Evolutionary conservation across 2,113 vertebrate genomes (phyloP).

Genomic region (Macrotis lagotis): DNA sequence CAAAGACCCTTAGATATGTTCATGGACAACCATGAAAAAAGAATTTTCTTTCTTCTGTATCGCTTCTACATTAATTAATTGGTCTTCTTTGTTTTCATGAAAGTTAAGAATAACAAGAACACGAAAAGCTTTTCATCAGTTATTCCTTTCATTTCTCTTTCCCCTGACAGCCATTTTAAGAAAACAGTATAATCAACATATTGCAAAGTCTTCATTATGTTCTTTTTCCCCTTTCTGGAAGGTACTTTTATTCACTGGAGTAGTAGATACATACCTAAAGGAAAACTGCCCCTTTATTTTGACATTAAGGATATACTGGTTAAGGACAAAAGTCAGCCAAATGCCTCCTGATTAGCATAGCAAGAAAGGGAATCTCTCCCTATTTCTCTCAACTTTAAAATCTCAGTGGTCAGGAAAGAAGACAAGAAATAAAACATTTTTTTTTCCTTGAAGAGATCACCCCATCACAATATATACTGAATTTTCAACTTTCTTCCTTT

Average conservation of each 20-base stretch:
- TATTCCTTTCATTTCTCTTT: background rate
- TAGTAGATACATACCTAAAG: background rate
- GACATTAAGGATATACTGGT: background rate
- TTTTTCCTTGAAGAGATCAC: conserved; percentile 19
- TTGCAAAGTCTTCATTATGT: background rate
- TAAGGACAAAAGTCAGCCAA: conserved; percentile 53
- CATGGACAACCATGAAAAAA: background rate
- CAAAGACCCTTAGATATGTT: background rate
- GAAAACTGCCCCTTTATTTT: background rate
- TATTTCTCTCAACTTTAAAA: conserved; percentile 26
- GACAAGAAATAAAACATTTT: background rate
- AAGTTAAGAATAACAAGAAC: background rate
- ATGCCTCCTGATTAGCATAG: conserved; percentile 24
- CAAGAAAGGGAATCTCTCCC: conserved; percentile 8
- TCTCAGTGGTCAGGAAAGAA: background rate
- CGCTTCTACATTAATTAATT: background rate
- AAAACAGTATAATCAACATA: background rate
- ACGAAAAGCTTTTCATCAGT: background rate
- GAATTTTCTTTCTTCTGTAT: background rate
- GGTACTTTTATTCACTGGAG: background rate
- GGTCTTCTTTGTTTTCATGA: background rate
- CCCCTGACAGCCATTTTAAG: background rate
- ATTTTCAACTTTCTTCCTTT: conserved; percentile 13
- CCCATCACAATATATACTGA: background rate
- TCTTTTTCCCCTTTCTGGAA: background rate